Evolutionary conservation across 1,140 invertebrate genomes (phyloP).

Genomic region (Lasioglossum albipes): DNA sequence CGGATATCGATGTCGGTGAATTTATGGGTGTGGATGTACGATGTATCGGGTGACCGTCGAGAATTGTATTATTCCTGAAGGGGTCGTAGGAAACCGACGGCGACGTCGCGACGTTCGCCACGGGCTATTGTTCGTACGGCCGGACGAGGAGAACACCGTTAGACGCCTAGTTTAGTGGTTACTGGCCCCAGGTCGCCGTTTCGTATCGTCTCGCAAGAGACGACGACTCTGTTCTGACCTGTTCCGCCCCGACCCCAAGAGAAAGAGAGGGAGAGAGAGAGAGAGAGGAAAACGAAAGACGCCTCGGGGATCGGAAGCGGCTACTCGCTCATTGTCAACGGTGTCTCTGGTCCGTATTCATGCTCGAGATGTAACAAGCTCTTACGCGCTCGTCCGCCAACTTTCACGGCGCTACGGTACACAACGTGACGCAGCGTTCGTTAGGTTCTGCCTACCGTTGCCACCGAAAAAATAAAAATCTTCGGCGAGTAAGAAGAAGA

Average conservation of each 20-base stretch:
- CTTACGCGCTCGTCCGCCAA: neutral
- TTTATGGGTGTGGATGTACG: conserved; percentile 35
- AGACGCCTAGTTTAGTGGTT: conserved; percentile 69
- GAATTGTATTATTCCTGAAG: conserved; percentile 52
- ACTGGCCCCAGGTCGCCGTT: conserved; percentile 55
- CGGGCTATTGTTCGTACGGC: conserved; percentile 61
- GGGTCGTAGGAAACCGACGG: conserved; percentile 35
- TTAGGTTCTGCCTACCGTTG: neutral
- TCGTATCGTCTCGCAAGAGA: conserved; percentile 30
- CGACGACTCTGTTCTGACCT: conserved; percentile 8
- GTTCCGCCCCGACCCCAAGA: no score
- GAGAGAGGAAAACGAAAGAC: conserved; percentile 32
- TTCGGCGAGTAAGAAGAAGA: no score
- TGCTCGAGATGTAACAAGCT: conserved; percentile 28
- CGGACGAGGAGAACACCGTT: conserved; percentile 61
- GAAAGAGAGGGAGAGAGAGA: no score
- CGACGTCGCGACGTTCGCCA: conserved; percentile 18
- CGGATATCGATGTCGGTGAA: conserved; percentile 29
- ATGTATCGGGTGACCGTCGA: conserved; percentile 46
- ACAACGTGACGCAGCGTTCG: neutral
- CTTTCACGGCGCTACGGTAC: neutral
- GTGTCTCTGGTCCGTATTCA: conserved; percentile 24
- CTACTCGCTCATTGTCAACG: conserved; percentile 45
- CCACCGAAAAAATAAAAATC: no score
- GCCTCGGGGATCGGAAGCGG: conserved; percentile 56